Conservation (phyloP, 2,797 vertebrate genomes). For the Huso huso region DNA sequence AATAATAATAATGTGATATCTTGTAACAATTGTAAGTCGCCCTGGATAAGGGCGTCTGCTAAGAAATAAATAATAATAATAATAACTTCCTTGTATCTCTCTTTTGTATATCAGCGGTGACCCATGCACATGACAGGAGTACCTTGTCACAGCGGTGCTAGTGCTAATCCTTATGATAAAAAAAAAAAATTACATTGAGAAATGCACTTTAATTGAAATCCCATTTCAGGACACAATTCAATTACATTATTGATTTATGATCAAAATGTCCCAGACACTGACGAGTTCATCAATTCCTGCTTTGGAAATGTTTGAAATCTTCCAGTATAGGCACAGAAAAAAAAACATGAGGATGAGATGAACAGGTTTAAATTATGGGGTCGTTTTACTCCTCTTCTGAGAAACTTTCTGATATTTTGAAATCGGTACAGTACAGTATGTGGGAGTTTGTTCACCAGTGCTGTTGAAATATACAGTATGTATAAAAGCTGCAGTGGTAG, state of each 20-base stretch:
- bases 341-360: conserved; percentile 34
- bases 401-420: not conserved
- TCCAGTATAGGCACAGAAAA: conserved; percentile 36
- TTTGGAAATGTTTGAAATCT: conserved; percentile 50
- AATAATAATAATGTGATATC: too few relatives aligned
- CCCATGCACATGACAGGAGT: too few relatives aligned
- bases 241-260: conserved; percentile 63
- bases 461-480: too few relatives aligned
- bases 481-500: too few relatives aligned
- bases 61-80: too few relatives aligned
- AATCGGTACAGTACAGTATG: not conserved
- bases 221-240: conserved; percentile 47
- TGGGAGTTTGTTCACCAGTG: too few relatives aligned
- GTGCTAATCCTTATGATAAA: conserved; percentile 46
- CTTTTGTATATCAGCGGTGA: too few relatives aligned
- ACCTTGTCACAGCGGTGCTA: conserved; percentile 9
- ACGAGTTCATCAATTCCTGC: conserved; percentile 54
- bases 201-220: conserved; percentile 56
- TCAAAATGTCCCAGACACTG: conserved; percentile 46
- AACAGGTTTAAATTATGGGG: conserved; percentile 48
- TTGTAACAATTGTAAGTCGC: too few relatives aligned
- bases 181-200: conserved; percentile 48
- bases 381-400: conserved; percentile 35
- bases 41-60: too few relatives aligned
- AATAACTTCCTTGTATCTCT: too few relatives aligned